These are phyloP conservation scores for Bombylius major DNA, from an alignment of 2,888 invertebrate species.

Conservation along the genomic window DNA sequence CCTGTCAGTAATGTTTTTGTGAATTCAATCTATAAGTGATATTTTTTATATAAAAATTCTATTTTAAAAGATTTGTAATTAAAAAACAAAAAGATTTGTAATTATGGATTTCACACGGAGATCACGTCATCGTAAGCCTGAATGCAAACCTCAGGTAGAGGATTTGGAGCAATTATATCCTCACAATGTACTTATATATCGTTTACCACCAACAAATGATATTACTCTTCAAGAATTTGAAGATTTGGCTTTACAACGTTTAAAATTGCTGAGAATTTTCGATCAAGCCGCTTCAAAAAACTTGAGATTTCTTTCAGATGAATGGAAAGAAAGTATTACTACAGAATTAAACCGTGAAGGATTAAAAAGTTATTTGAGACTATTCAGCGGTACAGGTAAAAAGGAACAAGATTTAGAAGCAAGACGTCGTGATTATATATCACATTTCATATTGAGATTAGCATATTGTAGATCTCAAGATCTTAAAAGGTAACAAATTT, in stretches of 20 bases:
- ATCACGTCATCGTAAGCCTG: constrained; percentile 17
- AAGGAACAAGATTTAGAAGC: constrained; percentile 51
- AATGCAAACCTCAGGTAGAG: constrained; percentile 26
- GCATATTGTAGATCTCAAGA: constrained; percentile 85
- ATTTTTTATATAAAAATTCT: no score
- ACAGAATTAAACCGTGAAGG: constrained; percentile 55
- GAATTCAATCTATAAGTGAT: no score
- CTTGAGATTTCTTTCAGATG: constrained; percentile 48
- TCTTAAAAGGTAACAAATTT: constrained; percentile 40
- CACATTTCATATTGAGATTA: constrained; percentile 84
- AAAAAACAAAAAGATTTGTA: no score
- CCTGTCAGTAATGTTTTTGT: no score
- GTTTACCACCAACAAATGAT: constrained; percentile 56
- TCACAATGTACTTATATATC: constrained; percentile 69
- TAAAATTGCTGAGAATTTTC: constrained; percentile 63
- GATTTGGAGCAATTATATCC: constrained; percentile 48
- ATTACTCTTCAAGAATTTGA: constrained; percentile 77
- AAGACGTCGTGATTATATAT: constrained; percentile 69
- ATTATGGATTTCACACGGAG: constrained; percentile 27
- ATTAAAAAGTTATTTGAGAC: constrained; percentile 48
- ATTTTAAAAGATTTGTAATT: no score
- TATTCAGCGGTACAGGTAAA: constrained; percentile 45
- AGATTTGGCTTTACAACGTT: constrained; percentile 69
- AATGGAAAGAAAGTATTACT: constrained; percentile 52
- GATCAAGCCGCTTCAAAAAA: constrained; percentile 59